Evolutionary conservation across 2,797 vertebrate species (phyloP), one percentile per base, ranked within the genome.

Genomic region (Sebastes glaucus): DNA sequence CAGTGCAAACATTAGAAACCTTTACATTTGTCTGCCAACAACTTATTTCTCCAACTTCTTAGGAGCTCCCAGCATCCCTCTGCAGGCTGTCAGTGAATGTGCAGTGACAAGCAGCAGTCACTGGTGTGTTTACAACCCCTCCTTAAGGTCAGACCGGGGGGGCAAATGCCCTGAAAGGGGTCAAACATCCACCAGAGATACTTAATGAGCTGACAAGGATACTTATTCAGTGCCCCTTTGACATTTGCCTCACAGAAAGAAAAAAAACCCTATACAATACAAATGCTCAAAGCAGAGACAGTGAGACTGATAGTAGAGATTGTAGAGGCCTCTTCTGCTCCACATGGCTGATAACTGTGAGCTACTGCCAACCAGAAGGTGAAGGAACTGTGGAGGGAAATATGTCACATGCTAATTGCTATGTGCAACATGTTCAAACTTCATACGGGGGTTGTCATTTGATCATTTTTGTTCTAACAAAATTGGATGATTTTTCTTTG

Each of bases 141-240:
- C 23, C 46, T n/a, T 20, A 32, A 64, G 68, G 80, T 71, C 70
- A 70, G 32, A 52, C 71, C 52, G n/a, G 23, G 42, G 78, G 78
- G 77, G 66, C 52, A 83, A 78, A 84, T 60, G 62, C 63, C 80
- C 62, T 13, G 35, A 62, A 57, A 30, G 74, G 49, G 49, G 35
- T 81, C 63, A 65, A 71, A 77, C 42, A 35, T 59, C 33, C 72
- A 74, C 23, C 77, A 69, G 25, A 74, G 66, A 57, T 49, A 60
- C 55, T 72, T 85, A 81, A 83, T 74, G 74, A 87, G 64, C 77
- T 52, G 60, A 67, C 32, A 68, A 65, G 18, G 28, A 60, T 14
- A 42, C 22, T 35, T 11, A 28, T 13, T 63, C 33, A 23, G 7
- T 68, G 33, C 11, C n/a, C 3, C 71, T 70, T 38, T 76, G 66